Evolutionary conservation across 2,888 invertebrate species (phyloP).

Genomic region (Idaea biselata): DNA sequence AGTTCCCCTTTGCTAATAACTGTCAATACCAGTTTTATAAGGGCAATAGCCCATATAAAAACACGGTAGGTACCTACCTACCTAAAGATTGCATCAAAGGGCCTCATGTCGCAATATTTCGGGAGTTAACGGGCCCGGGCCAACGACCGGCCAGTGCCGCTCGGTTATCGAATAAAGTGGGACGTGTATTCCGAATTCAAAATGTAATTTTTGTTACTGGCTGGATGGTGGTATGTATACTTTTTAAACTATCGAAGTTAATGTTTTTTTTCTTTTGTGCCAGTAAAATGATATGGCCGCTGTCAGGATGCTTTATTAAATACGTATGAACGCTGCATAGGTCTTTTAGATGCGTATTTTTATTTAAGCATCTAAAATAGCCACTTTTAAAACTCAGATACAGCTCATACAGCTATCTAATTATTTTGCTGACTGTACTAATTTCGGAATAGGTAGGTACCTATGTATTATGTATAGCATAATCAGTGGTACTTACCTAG

Average conservation of each 20-base stretch:
- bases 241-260: conserved; percentile 14
- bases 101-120: conserved; percentile 70
- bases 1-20: background rate
- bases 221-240: background rate
- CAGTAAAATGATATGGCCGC: too few relatives aligned
- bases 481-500: too few relatives aligned
- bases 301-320: background rate
- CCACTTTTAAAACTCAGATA: too few relatives aligned
- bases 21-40: conserved; percentile 25
- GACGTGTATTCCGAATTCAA: conserved; percentile 46
- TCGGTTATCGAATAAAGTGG: conserved; percentile 47
- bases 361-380: too few relatives aligned
- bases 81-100: conserved; percentile 32
- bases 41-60: conserved; percentile 48
- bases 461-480: too few relatives aligned
- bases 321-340: background rate
- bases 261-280: too few relatives aligned
- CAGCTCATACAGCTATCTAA: too few relatives aligned
- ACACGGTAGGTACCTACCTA: conserved; percentile 18
- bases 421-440: too few relatives aligned
- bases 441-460: too few relatives aligned
- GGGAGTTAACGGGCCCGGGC: conserved; percentile 71
- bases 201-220: conserved; percentile 33
- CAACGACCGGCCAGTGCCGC: conserved; percentile 64
- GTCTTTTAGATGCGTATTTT: too few relatives aligned